phyloP scores from a whole-genome alignment of 1,140 invertebrate genomes.

The Euglossa dilemma region DNA sequence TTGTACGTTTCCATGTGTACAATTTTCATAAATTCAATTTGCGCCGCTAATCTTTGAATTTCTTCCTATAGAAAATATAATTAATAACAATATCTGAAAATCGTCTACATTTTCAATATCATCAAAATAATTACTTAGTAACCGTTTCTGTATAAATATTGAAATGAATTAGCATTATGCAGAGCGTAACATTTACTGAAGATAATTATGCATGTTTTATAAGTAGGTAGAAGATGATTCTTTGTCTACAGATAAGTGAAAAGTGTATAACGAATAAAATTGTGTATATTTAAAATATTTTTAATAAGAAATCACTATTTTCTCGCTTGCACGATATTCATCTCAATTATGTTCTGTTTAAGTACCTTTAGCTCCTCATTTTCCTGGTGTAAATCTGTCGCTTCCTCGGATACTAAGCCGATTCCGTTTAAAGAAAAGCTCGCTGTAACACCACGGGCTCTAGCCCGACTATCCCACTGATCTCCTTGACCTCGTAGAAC shows the following conservation, averaged over 20 bases:
- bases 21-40: slow-evolving; percentile 96
- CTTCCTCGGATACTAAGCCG: slow-evolving; percentile 89
- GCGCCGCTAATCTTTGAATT: slow-evolving; percentile 93
- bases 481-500: slow-evolving; percentile 92
- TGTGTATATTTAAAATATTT: too few relatives aligned
- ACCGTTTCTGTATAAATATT: too few relatives aligned
- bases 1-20: slow-evolving; percentile 96
- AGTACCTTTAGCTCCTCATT: slow-evolving; percentile 93
- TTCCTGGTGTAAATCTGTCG: slow-evolving; percentile 92
- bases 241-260: too few relatives aligned
- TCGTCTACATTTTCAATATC: neutral
- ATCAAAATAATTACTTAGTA: neutral
- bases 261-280: too few relatives aligned
- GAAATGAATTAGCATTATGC: too few relatives aligned
- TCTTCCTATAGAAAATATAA: slow-evolving; percentile 86
- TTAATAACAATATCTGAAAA: neutral
- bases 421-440: slow-evolving; percentile 93
- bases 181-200: too few relatives aligned
- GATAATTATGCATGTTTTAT: too few relatives aligned
- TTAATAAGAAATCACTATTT: too few relatives aligned
- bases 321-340: too few relatives aligned
- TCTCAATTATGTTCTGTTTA: too few relatives aligned
- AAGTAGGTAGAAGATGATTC: too few relatives aligned
- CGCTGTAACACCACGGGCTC: slow-evolving; percentile 90
- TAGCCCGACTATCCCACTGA: slow-evolving; percentile 91